Evolutionary conservation across 2,797 vertebrate genomes (phyloP).

Genomic region (Smutsia temminckii): DNA sequence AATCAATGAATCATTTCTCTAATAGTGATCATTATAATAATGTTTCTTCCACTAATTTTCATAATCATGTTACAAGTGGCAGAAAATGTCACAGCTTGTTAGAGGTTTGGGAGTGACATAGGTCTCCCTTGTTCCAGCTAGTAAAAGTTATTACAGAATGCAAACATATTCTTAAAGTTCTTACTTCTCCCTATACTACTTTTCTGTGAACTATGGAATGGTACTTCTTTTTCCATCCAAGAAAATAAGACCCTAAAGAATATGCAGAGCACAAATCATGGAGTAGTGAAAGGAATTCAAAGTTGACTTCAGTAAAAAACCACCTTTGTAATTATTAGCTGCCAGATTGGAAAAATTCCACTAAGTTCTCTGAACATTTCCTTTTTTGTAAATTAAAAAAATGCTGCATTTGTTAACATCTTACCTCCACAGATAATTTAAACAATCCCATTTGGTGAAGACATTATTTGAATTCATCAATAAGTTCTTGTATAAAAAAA

Average conservation of each 20-base stretch:
- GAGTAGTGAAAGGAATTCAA: background rate
- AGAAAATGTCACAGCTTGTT: constrained; percentile 37
- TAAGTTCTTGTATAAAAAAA: background rate
- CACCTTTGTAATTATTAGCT: background rate
- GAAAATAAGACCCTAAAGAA: background rate
- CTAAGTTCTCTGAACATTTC: background rate
- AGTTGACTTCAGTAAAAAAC: background rate
- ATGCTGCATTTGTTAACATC: too few species aligned
- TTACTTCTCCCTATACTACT: background rate
- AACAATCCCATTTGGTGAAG: background rate
- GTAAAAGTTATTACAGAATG: background rate
- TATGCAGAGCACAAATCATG: background rate
- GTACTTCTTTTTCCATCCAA: background rate
- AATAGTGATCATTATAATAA: constrained; percentile 60
- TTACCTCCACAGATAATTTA: background rate
- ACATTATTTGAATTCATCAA: background rate
- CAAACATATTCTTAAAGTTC: background rate
- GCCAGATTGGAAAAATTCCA: background rate
- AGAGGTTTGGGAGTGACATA: background rate
- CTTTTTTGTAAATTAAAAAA: background rate
- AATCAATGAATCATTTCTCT: constrained; percentile 70
- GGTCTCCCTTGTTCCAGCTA: background rate
- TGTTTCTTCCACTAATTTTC: constrained; percentile 59
- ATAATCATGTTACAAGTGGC: constrained; percentile 48
- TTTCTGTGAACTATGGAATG: background rate